Evolutionary conservation across 1,140 invertebrate genomes (phyloP).

Genomic region (Ips typographus): DNA sequence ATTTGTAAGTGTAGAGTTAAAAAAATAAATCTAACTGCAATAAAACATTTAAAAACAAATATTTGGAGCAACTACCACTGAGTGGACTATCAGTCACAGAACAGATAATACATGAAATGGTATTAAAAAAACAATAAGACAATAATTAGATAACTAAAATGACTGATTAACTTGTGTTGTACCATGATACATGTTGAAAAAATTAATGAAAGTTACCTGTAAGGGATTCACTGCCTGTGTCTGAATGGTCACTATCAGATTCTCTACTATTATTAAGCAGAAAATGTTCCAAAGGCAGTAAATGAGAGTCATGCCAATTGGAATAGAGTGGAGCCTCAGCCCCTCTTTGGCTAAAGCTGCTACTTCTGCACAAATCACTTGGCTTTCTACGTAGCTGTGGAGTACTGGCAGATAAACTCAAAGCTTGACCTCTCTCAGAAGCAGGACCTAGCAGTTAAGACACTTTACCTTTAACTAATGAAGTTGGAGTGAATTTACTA

Average conservation of each 20-base stretch:
- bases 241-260: slow-evolving; percentile 60
- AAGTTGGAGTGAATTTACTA: too few relatives aligned
- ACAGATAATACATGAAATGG: too few relatives aligned
- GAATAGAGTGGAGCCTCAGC: slow-evolving; percentile 64
- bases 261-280: slow-evolving; percentile 78
- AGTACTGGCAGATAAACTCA: slow-evolving; percentile 52
- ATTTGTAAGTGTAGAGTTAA: too few relatives aligned
- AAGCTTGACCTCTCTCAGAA: slow-evolving; percentile 44
- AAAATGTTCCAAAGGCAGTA: slow-evolving; percentile 83
- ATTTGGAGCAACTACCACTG: too few relatives aligned
- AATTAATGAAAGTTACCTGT: slow-evolving; percentile 40
- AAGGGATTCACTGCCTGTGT: slow-evolving; percentile 52
- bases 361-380: slow-evolving; percentile 51
- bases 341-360: slow-evolving; percentile 51
- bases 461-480: too few relatives aligned
- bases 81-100: too few relatives aligned
- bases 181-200: not conserved
- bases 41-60: too few relatives aligned
- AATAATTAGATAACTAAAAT: too few relatives aligned
- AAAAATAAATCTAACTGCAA: too few relatives aligned
- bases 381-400: slow-evolving; percentile 50
- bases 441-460: slow-evolving; percentile 34
- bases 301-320: slow-evolving; percentile 72
- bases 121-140: too few relatives aligned
- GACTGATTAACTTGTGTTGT: too few relatives aligned